Conservation (phyloP, 2,888 invertebrate species). For the Antitype chi region DNA sequence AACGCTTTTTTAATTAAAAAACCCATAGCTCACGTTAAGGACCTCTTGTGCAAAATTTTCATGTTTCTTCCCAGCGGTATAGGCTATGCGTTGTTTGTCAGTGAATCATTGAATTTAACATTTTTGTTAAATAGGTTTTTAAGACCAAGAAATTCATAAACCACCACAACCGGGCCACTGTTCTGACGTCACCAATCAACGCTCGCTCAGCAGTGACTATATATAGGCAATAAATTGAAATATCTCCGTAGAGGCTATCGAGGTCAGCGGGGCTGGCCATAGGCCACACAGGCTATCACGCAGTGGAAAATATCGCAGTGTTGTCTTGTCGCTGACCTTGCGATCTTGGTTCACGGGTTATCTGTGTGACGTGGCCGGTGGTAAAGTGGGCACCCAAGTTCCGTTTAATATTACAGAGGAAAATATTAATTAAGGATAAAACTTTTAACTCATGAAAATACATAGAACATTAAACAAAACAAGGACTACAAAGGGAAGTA, state of each 20-base stretch:
- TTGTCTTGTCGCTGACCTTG: conserved; percentile 61
- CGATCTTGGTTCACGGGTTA: conserved; percentile 51
- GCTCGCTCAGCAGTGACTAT: conserved; percentile 37
- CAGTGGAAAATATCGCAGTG: conserved; percentile 63
- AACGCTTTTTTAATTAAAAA: not conserved
- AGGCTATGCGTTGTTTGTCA: not conserved
- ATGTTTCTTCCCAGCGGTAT: too few species aligned
- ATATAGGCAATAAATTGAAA: conserved; percentile 73
- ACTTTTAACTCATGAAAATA: not conserved
- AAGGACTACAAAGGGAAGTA: not conserved
- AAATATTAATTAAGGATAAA: not conserved
- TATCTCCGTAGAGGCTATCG: conserved; percentile 70
- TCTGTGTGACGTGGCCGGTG: conserved; percentile 31
- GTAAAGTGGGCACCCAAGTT: not conserved
- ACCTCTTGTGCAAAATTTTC: too few species aligned
- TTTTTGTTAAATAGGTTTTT: not conserved
- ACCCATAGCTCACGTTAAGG: too few species aligned
- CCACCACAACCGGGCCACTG: not conserved
- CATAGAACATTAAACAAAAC: not conserved
- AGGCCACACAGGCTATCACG: conserved; percentile 69
- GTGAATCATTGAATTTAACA: not conserved
- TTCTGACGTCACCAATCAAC: conserved; percentile 64
- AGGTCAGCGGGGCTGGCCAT: conserved; percentile 43
- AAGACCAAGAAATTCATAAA: not conserved
- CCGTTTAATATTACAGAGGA: not conserved